These are phyloP conservation scores for Crocidura indochinensis DNA, from an alignment of 2,797 vertebrate species.

Conservation along the genomic window DNA sequence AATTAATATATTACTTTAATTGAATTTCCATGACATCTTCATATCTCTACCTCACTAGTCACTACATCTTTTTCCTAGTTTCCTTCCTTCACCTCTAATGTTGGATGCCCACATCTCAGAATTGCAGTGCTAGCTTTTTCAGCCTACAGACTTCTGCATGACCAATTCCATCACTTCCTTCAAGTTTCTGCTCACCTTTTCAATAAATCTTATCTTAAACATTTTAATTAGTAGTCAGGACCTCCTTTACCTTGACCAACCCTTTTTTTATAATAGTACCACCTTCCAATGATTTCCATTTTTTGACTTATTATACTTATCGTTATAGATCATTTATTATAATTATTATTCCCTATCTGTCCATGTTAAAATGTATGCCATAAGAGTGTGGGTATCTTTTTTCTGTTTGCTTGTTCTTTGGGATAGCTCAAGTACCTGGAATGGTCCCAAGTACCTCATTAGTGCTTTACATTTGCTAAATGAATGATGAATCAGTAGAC, in stretches of 20 bases:
- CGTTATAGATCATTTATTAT: background rate
- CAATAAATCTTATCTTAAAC: background rate
- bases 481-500: slow-evolving; percentile 6
- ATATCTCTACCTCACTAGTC: background rate
- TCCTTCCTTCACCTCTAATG: background rate
- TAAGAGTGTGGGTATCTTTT: background rate
- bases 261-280: background rate
- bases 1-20: background rate
- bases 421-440: background rate
- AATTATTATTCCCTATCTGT: too few relatives aligned
- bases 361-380: slow-evolving; percentile 12
- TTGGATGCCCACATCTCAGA: background rate
- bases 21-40: background rate
- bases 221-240: background rate
- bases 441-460: background rate
- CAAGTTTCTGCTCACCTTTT: background rate
- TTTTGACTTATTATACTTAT: background rate
- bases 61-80: background rate
- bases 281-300: background rate
- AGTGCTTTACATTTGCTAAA: slow-evolving; percentile 28
- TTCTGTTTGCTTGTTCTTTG: slow-evolving; percentile 20
- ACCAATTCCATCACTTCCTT: slow-evolving; percentile 15
- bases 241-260: background rate
- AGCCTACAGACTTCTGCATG: background rate
- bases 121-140: background rate